Conservation (phyloP, 2,113 vertebrate genomes). For the Ibidorhyncha struthersii region DNA sequence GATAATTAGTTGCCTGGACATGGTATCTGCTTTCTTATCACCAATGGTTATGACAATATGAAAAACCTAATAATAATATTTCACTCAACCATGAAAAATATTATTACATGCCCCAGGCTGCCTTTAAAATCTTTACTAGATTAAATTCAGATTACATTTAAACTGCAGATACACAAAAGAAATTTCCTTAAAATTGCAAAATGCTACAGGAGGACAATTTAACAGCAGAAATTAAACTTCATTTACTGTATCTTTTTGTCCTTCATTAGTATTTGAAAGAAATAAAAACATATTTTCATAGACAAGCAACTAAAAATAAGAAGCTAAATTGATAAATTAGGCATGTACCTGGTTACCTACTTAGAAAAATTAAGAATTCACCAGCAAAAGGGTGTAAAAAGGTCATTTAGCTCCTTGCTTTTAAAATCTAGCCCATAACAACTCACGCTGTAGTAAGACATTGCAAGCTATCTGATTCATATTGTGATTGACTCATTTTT, state of each 20-base stretch:
- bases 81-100: slow-evolving; percentile 17
- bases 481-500: background rate
- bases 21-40: slow-evolving; percentile 17
- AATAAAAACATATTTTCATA: background rate
- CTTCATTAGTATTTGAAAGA: background rate
- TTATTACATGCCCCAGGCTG: slow-evolving; percentile 4
- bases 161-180: slow-evolving; percentile 3
- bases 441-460: background rate
- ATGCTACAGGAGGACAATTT: slow-evolving; percentile 3
- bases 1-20: slow-evolving; percentile 16
- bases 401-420: background rate
- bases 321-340: background rate
- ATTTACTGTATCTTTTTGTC: background rate
- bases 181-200: background rate
- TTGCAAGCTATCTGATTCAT: background rate
- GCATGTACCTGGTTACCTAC: background rate
- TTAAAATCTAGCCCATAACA: background rate
- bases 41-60: background rate
- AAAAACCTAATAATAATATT: slow-evolving; percentile 18
- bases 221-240: background rate
- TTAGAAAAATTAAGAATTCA: background rate
- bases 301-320: background rate
- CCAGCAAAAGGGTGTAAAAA: background rate
- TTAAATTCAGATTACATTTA: slow-evolving; percentile 49
- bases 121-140: slow-evolving; percentile 33